Percentiles rank a stretch among this genome's conserved stretches.
Evolutionary conservation across 2,797 vertebrate genomes (phyloP).

Genomic region (Propithecus deckenii): DNA sequence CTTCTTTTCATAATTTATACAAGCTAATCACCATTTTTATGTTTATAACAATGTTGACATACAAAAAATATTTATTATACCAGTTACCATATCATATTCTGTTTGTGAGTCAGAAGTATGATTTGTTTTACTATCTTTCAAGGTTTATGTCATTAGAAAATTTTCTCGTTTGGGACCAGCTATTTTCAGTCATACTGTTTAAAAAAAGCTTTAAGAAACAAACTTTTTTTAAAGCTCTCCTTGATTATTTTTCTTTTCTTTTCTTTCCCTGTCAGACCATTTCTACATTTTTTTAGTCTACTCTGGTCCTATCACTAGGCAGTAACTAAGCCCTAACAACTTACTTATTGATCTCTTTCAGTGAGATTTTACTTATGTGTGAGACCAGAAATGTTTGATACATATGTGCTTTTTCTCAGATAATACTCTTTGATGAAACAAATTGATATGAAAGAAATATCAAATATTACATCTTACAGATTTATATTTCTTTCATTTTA

Average conservation of each 20-base stretch:
- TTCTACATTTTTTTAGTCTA: neutral
- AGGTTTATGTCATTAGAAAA: neutral
- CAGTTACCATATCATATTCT: neutral
- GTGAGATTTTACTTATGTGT: neutral
- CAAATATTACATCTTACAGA: neutral
- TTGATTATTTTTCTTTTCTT: neutral
- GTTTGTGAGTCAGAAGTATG: neutral
- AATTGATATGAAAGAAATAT: neutral
- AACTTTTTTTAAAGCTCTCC: neutral
- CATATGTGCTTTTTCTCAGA: neutral
- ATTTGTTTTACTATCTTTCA: conserved; percentile 21
- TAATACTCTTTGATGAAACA: conserved; percentile 14
- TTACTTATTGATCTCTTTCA: neutral
- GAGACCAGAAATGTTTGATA: neutral
- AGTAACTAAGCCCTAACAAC: neutral
- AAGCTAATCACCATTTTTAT: neutral
- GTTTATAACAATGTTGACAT: neutral
- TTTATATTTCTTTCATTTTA: conserved; percentile 62
- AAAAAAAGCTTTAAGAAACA: neutral
- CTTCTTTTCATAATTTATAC: neutral
- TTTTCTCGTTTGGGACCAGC: conserved; percentile 4
- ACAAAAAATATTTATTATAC: neutral
- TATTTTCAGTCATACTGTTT: neutral
- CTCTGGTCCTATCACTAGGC: neutral
- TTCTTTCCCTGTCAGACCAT: neutral